A percentile compares a stretch with the other conserved stretches of the same genome.
Evolutionary conservation across 2,888 invertebrate species (phyloP).

Genomic region (Leucania comma): DNA sequence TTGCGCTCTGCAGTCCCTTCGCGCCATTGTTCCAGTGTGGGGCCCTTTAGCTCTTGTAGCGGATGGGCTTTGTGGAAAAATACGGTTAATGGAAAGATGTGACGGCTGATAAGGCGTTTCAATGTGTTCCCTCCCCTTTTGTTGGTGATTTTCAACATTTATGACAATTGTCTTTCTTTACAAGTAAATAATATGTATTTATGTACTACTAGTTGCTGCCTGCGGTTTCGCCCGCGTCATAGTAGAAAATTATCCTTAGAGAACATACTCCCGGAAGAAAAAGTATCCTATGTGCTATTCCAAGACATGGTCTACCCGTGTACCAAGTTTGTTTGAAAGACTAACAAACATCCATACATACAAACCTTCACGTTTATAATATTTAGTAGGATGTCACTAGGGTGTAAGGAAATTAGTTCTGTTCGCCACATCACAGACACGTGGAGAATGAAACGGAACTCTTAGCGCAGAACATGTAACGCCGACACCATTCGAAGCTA

Average conservation of each 20-base stretch:
- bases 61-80: slow-evolving; percentile 40
- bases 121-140: slow-evolving; percentile 4
- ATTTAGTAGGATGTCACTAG: not conserved
- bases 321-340: too few relatives aligned
- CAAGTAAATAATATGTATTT: not conserved
- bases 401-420: not conserved
- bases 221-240: too few relatives aligned
- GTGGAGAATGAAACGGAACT: slow-evolving; percentile 24
- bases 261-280: too few relatives aligned
- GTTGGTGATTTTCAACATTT: not conserved
- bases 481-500: slow-evolving; percentile 28
- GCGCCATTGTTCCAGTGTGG: slow-evolving; percentile 38
- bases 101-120: slow-evolving; percentile 8
- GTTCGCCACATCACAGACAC: not conserved
- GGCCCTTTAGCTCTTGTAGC: slow-evolving; percentile 10
- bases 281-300: too few relatives aligned
- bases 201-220: too few relatives aligned
- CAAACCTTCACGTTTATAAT: too few relatives aligned
- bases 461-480: slow-evolving; percentile 5
- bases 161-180: slow-evolving; percentile 1
- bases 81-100: slow-evolving; percentile 10
- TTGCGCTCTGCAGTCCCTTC: slow-evolving; percentile 47
- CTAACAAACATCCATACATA: not conserved
- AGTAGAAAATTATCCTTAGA: too few relatives aligned
- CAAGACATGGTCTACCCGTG: too few relatives aligned